phyloP scores from a whole-genome alignment of 2,113 vertebrate species.

The Okapia johnstoni region DNA sequence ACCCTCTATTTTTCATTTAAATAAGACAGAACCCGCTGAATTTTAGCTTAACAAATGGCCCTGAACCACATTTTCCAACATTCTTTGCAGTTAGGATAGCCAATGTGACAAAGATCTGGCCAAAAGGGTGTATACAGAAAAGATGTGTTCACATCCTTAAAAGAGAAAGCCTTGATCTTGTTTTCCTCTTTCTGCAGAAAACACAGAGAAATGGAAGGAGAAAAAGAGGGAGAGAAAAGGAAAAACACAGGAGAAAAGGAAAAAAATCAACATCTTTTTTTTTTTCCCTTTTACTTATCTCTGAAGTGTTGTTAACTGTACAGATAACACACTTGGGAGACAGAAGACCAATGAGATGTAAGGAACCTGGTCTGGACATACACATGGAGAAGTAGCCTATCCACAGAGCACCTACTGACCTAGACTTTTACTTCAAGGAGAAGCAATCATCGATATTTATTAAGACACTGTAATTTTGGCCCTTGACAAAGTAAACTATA shows the following conservation, averaged over 20 bases:
- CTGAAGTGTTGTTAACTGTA: neutral
- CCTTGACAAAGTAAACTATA: neutral
- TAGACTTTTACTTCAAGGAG: neutral
- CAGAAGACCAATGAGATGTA: neutral
- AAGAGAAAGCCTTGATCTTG: neutral
- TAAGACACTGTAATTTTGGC: neutral
- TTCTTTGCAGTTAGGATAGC: neutral
- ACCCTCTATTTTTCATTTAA: neutral
- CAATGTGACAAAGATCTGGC: neutral
- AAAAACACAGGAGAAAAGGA: neutral
- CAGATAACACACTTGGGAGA: neutral
- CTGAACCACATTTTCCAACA: neutral
- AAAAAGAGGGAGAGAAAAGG: neutral
- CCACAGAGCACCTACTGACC: neutral
- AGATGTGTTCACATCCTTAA: neutral
- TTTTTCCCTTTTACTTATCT: neutral
- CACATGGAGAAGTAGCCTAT: neutral
- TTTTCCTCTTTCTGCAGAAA: neutral
- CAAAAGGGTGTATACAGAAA: neutral
- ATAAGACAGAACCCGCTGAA: neutral
- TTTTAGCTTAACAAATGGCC: neutral
- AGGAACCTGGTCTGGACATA: neutral
- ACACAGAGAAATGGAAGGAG: neutral
- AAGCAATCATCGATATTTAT: neutral
- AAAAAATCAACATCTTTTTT: neutral